Evolutionary conservation across 2,113 vertebrate genomes (phyloP).

Genomic region (Asarcornis scutulata): DNA sequence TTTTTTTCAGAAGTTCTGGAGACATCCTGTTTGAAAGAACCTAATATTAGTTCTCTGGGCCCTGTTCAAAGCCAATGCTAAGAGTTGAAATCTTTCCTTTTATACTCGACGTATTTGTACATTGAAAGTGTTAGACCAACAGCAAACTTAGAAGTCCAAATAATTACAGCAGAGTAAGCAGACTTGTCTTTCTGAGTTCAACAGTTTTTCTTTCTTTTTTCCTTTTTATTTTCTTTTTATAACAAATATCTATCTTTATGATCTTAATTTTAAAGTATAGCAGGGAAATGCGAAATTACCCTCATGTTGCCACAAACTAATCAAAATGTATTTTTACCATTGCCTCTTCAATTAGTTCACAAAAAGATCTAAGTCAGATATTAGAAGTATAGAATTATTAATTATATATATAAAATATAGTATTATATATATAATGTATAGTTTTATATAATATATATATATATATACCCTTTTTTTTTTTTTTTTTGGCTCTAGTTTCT

Average conservation of each 20-base stretch:
- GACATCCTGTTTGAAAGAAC: not conserved
- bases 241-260: not conserved
- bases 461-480: no score
- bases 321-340: fast-evolving
- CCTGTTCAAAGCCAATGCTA: fast-evolving
- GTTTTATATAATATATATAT: no score
- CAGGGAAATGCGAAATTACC: not conserved
- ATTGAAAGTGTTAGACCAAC: not conserved
- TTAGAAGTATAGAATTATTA: not conserved
- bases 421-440: no score
- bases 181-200: not conserved
- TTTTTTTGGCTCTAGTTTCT: no score
- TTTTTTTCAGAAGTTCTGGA: not conserved
- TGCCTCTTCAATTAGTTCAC: not conserved
- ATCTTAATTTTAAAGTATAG: not conserved
- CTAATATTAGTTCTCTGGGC: not conserved
- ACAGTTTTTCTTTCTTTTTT: no score
- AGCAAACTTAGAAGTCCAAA: fast-evolving
- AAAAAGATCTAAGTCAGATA: not conserved
- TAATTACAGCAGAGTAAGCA: not conserved
- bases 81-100: not conserved
- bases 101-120: not conserved
- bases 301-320: not conserved
- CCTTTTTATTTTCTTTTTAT: not conserved
- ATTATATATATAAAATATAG: no score